phyloP scores from a whole-genome alignment of 2,797 vertebrate species.

The Rhinogobio ventralis region DNA sequence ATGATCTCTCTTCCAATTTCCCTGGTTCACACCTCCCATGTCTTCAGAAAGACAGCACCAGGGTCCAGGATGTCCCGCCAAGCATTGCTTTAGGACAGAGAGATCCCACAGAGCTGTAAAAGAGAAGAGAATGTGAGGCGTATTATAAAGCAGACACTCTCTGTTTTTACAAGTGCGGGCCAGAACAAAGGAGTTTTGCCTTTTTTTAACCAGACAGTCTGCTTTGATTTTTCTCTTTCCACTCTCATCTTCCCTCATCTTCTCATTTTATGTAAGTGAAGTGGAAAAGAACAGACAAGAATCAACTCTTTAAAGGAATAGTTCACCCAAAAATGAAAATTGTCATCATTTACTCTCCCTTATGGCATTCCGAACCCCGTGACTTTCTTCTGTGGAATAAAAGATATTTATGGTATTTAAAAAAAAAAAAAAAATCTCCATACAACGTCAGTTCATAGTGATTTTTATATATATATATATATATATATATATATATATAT shows the following conservation, averaged over 20 bases:
- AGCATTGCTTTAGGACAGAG: constrained; percentile 22
- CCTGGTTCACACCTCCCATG: constrained; percentile 19
- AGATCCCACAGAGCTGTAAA: constrained; percentile 32
- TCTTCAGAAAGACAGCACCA: constrained; percentile 19
- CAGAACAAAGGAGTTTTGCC: constrained; percentile 40
- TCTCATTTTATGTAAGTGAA: constrained; percentile 30
- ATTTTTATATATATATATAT: too few relatives aligned
- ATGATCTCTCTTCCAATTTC: constrained; percentile 40
- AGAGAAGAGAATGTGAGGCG: constrained; percentile 44
- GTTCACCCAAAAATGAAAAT: not conserved
- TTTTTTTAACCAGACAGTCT: not conserved
- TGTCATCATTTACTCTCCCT: not conserved
- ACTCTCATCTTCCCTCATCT: constrained; percentile 25
- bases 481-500: too few relatives aligned
- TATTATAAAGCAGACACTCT: constrained; percentile 36
- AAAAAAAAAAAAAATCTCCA: too few relatives aligned
- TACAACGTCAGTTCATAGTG: not conserved
- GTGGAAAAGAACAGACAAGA: constrained; percentile 27
- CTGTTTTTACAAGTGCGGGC: constrained; percentile 37
- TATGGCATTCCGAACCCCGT: not conserved
- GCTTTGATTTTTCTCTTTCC: constrained; percentile 35
- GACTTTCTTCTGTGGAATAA: not conserved
- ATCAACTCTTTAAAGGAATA: constrained; percentile 28
- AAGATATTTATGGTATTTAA: not conserved
- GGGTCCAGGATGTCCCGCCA: constrained; percentile 10